Evolutionary conservation across 2,113 vertebrate genomes (phyloP).

Genomic region (Charina bottae): DNA sequence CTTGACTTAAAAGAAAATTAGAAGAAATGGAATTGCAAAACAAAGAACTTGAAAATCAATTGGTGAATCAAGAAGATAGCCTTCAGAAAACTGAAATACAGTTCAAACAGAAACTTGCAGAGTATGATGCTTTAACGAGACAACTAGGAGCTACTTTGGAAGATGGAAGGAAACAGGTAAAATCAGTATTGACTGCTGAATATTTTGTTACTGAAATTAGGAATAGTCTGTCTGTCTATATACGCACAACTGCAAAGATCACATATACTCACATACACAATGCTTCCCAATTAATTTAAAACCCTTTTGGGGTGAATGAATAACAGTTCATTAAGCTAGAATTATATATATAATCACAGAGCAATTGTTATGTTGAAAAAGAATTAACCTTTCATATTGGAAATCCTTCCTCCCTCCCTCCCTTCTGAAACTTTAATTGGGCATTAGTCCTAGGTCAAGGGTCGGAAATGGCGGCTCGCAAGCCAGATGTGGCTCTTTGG

Average conservation of each 20-base stretch:
- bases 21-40: constrained; percentile 81
- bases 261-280: neutral
- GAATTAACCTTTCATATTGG: neutral
- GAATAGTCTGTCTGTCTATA: neutral
- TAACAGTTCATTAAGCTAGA: neutral
- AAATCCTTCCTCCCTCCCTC: neutral
- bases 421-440: neutral
- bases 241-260: neutral
- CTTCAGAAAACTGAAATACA: constrained; percentile 75
- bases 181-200: neutral
- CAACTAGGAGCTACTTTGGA: constrained; percentile 83
- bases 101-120: constrained; percentile 79
- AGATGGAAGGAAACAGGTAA: constrained; percentile 84
- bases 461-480: too few relatives aligned
- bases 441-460: neutral
- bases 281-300: neutral
- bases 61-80: constrained; percentile 78
- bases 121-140: constrained; percentile 74
- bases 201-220: neutral
- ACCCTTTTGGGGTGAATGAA: neutral
- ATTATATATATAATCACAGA: neutral
- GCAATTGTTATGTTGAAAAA: neutral
- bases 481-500: too few relatives aligned
- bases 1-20: constrained; percentile 72
- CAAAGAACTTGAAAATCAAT: constrained; percentile 78